Percentiles rank a stretch among this genome's conserved stretches.
Evolutionary conservation across 2,797 vertebrate genomes (phyloP).

Genomic region (Anisognathus igniventris): DNA sequence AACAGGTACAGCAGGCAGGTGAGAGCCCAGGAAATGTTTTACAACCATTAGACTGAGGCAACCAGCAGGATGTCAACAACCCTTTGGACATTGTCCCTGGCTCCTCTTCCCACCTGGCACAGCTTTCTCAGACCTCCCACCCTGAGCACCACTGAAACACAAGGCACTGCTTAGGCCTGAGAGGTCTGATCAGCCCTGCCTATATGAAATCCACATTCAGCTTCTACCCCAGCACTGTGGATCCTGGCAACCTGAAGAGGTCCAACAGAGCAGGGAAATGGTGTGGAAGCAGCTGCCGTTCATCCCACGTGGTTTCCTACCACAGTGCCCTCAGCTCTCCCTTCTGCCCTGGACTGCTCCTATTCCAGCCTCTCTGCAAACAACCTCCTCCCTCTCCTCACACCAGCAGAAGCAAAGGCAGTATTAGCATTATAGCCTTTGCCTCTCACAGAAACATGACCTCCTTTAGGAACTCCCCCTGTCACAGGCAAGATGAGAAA

Average conservation of each 20-base stretch:
- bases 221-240: not conserved
- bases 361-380: not conserved
- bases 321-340: not conserved
- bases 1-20: constrained; percentile 2
- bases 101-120: not conserved
- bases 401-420: not conserved
- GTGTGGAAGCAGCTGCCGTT: not conserved
- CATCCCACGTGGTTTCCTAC: not conserved
- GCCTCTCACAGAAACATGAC: not conserved
- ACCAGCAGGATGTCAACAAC: not conserved
- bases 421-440: not conserved
- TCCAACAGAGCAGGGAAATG: not conserved
- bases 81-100: not conserved
- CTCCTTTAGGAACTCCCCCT: not conserved
- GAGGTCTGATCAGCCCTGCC: not conserved
- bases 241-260: not conserved
- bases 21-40: not conserved
- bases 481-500: not conserved
- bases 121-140: not conserved
- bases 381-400: not conserved
- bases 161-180: not conserved
- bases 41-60: not conserved
- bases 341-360: not conserved
- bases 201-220: not conserved
- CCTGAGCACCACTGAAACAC: not conserved